These are phyloP conservation scores for Himalopsyche kuldschensis DNA, from an alignment of 2,888 invertebrate species.

Conservation along the genomic window DNA sequence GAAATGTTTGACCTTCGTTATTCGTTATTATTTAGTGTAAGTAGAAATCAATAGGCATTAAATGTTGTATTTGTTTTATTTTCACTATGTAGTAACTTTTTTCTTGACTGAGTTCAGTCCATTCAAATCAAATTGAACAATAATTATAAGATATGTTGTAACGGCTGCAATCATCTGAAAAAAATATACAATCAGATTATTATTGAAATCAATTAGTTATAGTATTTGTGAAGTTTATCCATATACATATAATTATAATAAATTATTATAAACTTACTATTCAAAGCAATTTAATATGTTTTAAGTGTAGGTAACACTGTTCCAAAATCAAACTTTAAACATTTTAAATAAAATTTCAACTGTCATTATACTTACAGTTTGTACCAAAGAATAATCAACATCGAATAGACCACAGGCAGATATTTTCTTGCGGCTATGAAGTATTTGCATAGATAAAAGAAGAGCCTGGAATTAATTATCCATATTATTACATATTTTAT, in stretches of 20 bases:
- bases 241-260: too few relatives aligned
- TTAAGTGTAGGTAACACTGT: too few relatives aligned
- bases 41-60: too few relatives aligned
- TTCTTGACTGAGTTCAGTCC: not conserved
- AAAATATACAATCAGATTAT: not conserved
- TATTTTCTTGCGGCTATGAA: slow-evolving; percentile 20
- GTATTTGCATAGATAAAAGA: slow-evolving; percentile 27
- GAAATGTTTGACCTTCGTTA: too few relatives aligned
- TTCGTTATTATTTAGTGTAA: too few relatives aligned
- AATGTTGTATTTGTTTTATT: too few relatives aligned
- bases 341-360: too few relatives aligned
- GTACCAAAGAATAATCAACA: slow-evolving; percentile 19
- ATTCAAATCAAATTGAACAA: slow-evolving; percentile 25
- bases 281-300: too few relatives aligned
- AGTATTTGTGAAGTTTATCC: too few relatives aligned
- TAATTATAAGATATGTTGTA: slow-evolving; percentile 27
- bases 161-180: slow-evolving; percentile 30
- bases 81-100: not conserved
- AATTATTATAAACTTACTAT: too few relatives aligned
- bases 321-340: too few relatives aligned
- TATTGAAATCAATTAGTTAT: not conserved
- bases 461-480: slow-evolving; percentile 18
- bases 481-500: not conserved
- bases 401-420: slow-evolving; percentile 23
- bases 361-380: slow-evolving; percentile 24